Conservation (phyloP, 2,797 vertebrate genomes). For the Sebastes hopkinsi region DNA sequence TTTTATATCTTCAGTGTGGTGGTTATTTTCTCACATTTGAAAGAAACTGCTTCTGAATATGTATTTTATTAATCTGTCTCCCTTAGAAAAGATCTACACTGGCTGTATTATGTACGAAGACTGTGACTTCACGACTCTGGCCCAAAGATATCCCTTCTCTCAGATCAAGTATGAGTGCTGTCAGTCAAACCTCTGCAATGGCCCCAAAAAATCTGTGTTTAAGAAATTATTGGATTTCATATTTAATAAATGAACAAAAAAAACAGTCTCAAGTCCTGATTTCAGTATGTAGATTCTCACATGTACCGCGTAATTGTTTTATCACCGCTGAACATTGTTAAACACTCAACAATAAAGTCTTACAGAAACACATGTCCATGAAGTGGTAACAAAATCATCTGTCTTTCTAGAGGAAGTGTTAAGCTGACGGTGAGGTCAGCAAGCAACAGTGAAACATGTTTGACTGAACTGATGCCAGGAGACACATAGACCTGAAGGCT, state of each 20-base stretch:
- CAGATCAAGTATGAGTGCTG: constrained; percentile 42
- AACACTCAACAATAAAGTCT: constrained; percentile 3
- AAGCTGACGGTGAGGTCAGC: not conserved
- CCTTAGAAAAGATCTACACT: constrained; percentile 20
- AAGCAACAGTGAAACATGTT: not conserved
- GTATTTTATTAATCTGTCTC: not conserved
- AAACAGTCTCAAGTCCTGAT: not conserved
- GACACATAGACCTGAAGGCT: not conserved
- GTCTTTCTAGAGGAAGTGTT: not conserved
- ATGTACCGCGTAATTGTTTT: not conserved
- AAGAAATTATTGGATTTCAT: too few relatives aligned
- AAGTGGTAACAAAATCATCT: not conserved
- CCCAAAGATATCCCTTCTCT: not conserved
- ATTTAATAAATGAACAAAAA: not conserved
- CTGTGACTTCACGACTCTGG: constrained; percentile 45
- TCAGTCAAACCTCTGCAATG: constrained; percentile 47
- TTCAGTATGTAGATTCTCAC: not conserved
- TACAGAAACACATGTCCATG: not conserved
- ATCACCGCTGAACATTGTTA: not conserved
- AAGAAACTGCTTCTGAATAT: not conserved
- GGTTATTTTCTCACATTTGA: not conserved
- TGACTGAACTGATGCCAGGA: not conserved
- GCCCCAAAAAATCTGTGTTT: too few relatives aligned
- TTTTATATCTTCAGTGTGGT: not conserved
- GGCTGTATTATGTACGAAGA: constrained; percentile 5